phyloP scores from a whole-genome alignment of 2,888 invertebrate genomes.

The Leucozona laternaria region DNA sequence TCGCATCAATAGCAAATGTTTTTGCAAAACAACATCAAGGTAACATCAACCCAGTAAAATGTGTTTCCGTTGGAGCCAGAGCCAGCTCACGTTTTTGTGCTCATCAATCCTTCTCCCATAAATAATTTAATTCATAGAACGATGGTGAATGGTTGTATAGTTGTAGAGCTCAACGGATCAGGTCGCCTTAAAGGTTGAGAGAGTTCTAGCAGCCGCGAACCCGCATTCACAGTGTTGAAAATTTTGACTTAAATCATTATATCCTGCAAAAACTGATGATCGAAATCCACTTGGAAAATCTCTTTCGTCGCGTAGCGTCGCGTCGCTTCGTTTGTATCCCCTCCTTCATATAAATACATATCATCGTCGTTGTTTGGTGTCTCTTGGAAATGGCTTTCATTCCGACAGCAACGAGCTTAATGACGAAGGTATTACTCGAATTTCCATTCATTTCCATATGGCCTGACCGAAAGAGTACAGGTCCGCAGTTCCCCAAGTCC shows the following conservation, averaged over 20 bases:
- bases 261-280: neutral
- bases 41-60: slow-evolving; percentile 16
- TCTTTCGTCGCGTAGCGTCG: neutral
- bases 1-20: neutral
- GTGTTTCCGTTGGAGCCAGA: slow-evolving; percentile 1
- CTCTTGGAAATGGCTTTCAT: slow-evolving; percentile 5
- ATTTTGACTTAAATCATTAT: slow-evolving; percentile 17
- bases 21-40: slow-evolving; percentile 17
- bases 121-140: slow-evolving; percentile 33
- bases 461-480: slow-evolving; percentile 7
- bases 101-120: slow-evolving; percentile 26
- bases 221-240: neutral
- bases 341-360: too few relatives aligned
- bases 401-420: neutral
- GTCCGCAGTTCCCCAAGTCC: neutral
- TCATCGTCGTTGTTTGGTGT: neutral
- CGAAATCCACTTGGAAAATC: slow-evolving; percentile 16
- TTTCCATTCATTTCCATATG: slow-evolving; percentile 61
- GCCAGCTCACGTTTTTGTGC: slow-evolving; percentile 11
- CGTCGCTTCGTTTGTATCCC: neutral
- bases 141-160: neutral
- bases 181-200: neutral
- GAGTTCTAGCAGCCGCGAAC: slow-evolving; percentile 8
- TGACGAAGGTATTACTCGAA: slow-evolving; percentile 11
- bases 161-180: slow-evolving; percentile 14